Evolutionary conservation across 2,888 invertebrate genomes (phyloP), one percentile per base, ranked within the genome.

Genomic region (Tiliacea citrago): DNA sequence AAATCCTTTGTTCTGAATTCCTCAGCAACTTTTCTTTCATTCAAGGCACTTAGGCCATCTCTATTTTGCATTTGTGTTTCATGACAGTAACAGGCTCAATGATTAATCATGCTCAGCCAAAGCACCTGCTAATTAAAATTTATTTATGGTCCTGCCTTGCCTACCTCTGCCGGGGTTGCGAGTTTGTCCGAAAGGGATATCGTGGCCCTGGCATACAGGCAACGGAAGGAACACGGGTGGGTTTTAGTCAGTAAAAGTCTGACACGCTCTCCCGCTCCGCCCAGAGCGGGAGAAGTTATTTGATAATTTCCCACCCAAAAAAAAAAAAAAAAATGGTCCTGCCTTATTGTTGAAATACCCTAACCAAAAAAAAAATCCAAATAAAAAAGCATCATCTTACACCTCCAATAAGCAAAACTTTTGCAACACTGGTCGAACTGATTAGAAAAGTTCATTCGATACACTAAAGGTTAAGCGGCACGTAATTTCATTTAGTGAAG

Each of bases 381-480:
- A 39, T 39, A 6, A 39, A 42, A 29, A 47, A 71, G 45, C 60
- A 55, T 21, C 47, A 42, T 62, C 45, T 58, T 77, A 61, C 24
- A 66, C n/a, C 60, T 61, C 60, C 57, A 10, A n/a, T 29, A 63
- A 58, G 47, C 53, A 61, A 57, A 68, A 81, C 82, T 86, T 82
- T 82, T 80, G 82, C 82, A 86, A 82, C 68, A 81, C 68, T 74
- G 49, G 53, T 18, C 53, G 70, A 74, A 62, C 86, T 86, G 84
- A 86, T 86, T 82, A 84, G 82, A 79, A 72, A 81, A 87, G 88
- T 87, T 80, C 75, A 84, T 82, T 84, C 80, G 77, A 88, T 82
- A 86, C 78, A 65, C 68, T 80, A 87, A 85, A 78, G 85, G 82
- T 80, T 80, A 77, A 84, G 72, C 49, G 70, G 80, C 68, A 82